These are phyloP conservation scores for Unio delphinus DNA, from an alignment of 2,888 invertebrate genomes.

Conservation along the genomic window DNA sequence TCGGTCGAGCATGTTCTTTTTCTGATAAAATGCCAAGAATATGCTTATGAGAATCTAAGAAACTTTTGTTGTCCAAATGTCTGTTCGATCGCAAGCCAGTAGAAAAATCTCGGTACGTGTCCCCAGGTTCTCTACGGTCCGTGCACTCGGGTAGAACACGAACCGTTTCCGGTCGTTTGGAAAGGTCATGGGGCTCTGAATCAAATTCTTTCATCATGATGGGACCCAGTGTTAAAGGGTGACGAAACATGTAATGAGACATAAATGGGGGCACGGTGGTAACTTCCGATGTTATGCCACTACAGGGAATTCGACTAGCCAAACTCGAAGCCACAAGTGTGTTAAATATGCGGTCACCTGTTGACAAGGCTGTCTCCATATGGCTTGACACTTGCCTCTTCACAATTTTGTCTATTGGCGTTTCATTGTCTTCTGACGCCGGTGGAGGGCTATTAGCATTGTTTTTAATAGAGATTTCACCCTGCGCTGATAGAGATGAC, in stretches of 20 bases:
- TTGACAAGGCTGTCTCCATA: too few relatives aligned
- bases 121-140: too few relatives aligned
- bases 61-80: conserved; percentile 14
- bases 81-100: too few relatives aligned
- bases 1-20: conserved; percentile 5
- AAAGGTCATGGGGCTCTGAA: conserved; percentile 31
- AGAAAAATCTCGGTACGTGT: too few relatives aligned
- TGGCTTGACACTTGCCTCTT: neutral
- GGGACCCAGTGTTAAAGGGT: conserved; percentile 8
- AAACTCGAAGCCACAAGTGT: conserved; percentile 34
- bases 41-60: conserved; percentile 26
- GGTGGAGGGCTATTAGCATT: neutral
- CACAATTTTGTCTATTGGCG: neutral
- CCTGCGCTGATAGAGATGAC: neutral
- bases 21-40: conserved; percentile 29
- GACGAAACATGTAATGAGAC: conserved; percentile 8
- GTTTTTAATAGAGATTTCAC: neutral
- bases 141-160: too few relatives aligned
- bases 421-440: conserved; percentile 1
- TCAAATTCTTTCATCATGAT: conserved; percentile 17
- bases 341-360: conserved; percentile 24
- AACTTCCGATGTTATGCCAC: conserved; percentile 1
- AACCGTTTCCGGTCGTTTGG: conserved; percentile 17
- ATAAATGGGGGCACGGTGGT: conserved; percentile 1
- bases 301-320: conserved; percentile 29